Evolutionary conservation across 1,140 invertebrate genomes (phyloP).

Genomic region (Heterodera schachtii): DNA sequence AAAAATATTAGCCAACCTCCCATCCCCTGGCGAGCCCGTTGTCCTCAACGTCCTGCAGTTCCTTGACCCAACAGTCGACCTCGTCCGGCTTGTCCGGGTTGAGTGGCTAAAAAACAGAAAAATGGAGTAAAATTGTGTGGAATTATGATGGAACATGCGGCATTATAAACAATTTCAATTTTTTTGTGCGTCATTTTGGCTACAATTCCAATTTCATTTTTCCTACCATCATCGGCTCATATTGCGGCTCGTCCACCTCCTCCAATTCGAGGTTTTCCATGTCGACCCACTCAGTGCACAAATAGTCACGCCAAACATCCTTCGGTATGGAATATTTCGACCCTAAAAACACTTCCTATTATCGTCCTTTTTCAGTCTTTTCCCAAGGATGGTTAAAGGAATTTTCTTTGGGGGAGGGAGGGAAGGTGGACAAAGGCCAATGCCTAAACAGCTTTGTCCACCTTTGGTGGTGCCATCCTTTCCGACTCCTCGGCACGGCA

Average conservation of each 20-base stretch:
- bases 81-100: neutral
- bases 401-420: no score
- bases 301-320: constrained; percentile 2
- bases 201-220: neutral
- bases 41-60: constrained; percentile 2
- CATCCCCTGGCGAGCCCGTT: constrained; percentile 30
- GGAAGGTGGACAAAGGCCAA: no score
- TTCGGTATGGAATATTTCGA: neutral
- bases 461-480: neutral
- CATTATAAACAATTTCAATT: no score
- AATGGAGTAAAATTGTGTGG: no score
- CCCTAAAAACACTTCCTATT: neutral
- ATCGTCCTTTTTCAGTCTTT: no score
- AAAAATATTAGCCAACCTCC: constrained; percentile 1
- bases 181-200: no score
- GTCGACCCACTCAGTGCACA: neutral
- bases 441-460: neutral
- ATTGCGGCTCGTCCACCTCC: constrained; percentile 6
- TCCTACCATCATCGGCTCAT: constrained; percentile 19
- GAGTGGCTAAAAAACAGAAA: constrained; percentile 6
- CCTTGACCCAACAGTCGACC: neutral
- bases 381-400: no score
- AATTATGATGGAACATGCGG: neutral
- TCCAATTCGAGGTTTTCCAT: neutral
- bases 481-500: neutral